phyloP scores from a whole-genome alignment of 2,113 vertebrate species.

The Cervus canadensis region DNA sequence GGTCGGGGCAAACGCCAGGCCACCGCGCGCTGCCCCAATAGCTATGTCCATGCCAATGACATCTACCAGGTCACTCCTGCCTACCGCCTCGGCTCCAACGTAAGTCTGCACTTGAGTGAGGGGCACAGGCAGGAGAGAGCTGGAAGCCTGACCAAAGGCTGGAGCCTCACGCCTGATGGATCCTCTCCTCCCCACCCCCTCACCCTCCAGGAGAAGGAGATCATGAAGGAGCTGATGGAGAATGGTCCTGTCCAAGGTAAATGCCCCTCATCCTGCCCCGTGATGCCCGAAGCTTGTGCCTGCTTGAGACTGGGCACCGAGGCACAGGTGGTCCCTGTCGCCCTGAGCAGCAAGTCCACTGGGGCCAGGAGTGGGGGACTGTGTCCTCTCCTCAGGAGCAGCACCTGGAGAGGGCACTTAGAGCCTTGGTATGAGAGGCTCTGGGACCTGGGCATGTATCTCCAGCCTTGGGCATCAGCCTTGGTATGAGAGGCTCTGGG shows the following conservation, averaged over 20 bases:
- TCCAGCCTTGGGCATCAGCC: background rate
- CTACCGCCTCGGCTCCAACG: constrained; percentile 92
- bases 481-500: background rate
- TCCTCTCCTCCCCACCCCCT: background rate
- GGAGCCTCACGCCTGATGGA: background rate
- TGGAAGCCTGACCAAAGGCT: background rate
- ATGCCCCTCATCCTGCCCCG: background rate
- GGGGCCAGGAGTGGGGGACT: background rate
- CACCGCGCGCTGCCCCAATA: constrained; percentile 90
- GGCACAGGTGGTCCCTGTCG: background rate
- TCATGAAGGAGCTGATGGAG: constrained; percentile 98
- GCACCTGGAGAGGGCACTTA: background rate
- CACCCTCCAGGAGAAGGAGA: constrained; percentile 90
- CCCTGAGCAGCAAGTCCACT: background rate
- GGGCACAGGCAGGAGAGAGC: background rate
- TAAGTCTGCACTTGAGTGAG: constrained; percentile 74
- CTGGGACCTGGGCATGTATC: background rate
- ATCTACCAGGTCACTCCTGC: constrained; percentile 98
- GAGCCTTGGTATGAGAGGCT: background rate
- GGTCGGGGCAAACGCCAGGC: constrained; percentile 96
- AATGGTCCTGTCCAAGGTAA: constrained; percentile 98
- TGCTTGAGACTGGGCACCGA: background rate
- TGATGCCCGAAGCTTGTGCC: background rate
- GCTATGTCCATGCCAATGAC: constrained; percentile 84
- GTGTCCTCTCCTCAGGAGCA: background rate